Evolutionary conservation across 2,113 vertebrate genomes (phyloP).

Genomic region (Xiphophorus couchianus): DNA sequence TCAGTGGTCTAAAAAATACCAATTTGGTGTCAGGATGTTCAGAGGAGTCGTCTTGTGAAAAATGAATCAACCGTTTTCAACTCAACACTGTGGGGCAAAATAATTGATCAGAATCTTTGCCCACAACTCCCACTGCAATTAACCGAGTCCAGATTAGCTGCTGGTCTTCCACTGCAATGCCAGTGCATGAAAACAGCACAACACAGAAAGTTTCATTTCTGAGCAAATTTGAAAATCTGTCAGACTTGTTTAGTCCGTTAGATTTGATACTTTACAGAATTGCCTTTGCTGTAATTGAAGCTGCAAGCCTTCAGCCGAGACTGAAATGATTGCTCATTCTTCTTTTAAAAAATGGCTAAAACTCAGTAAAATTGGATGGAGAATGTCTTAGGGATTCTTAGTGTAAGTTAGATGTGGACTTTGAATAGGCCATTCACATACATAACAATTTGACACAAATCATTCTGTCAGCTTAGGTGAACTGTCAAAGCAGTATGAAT

Average conservation of each 20-base stretch:
- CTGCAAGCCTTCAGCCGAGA: not conserved
- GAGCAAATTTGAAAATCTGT: not conserved
- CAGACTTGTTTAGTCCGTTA: too few species aligned
- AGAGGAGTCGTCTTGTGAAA: not conserved
- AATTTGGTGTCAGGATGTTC: not conserved
- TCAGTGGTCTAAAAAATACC: not conserved
- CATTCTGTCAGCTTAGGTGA: too few species aligned
- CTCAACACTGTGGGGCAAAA: not conserved
- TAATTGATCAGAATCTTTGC: not conserved
- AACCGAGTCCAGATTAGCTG: too few species aligned
- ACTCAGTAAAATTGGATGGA: too few species aligned
- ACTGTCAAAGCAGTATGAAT: too few species aligned
- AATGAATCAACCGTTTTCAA: not conserved
- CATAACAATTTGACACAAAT: too few species aligned
- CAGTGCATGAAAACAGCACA: not conserved
- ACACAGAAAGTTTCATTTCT: not conserved
- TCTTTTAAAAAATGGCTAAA: too few species aligned
- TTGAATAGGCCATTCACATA: too few species aligned
- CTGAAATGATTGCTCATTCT: not conserved
- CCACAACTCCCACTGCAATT: not conserved
- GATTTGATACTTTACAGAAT: too few species aligned
- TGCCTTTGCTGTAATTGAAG: too few species aligned
- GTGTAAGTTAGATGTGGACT: too few species aligned
- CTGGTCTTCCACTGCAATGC: not conserved
- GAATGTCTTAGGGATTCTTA: too few species aligned